phyloP scores from a whole-genome alignment of 2,888 invertebrate genomes.

The Acleris literana region DNA sequence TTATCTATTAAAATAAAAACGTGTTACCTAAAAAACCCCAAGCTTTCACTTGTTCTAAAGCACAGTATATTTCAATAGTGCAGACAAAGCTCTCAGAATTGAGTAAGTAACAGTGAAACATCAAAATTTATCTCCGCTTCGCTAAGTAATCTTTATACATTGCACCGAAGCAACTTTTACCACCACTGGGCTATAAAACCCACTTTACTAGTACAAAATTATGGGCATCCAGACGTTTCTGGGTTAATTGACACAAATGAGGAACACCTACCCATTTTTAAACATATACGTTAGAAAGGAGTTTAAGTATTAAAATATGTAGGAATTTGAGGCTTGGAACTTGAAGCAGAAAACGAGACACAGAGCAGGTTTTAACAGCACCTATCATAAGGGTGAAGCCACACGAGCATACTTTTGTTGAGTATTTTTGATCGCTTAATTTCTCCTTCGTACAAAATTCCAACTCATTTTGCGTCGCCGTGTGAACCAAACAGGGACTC shows the following conservation, averaged over 20 bases:
- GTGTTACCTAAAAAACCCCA: background rate
- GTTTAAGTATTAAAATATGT: slow-evolving; percentile 3
- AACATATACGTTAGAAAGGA: background rate
- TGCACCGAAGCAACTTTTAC: slow-evolving; percentile 52
- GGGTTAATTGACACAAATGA: slow-evolving; percentile 56
- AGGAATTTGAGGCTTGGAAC: no score
- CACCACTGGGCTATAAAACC: slow-evolving; percentile 50
- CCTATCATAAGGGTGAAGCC: no score
- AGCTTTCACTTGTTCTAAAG: background rate
- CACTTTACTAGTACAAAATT: slow-evolving; percentile 59
- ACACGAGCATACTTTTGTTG: no score
- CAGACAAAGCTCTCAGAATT: slow-evolving; percentile 6
- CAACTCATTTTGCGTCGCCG: no score
- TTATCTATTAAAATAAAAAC: no score
- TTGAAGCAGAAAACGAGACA: no score
- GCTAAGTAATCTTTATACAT: slow-evolving; percentile 51
- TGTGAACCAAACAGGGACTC: no score
- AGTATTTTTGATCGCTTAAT: no score
- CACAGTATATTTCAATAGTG: slow-evolving; percentile 11
- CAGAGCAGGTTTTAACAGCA: no score
- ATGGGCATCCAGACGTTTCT: slow-evolving; percentile 53
- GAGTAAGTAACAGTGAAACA: slow-evolving; percentile 36
- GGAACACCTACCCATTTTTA: slow-evolving; percentile 23
- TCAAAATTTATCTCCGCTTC: slow-evolving; percentile 38
- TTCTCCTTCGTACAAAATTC: no score